These are phyloP conservation scores for Atopsyche davidsoni DNA, from an alignment of 1,140 invertebrate genomes.

Conservation along the genomic window DNA sequence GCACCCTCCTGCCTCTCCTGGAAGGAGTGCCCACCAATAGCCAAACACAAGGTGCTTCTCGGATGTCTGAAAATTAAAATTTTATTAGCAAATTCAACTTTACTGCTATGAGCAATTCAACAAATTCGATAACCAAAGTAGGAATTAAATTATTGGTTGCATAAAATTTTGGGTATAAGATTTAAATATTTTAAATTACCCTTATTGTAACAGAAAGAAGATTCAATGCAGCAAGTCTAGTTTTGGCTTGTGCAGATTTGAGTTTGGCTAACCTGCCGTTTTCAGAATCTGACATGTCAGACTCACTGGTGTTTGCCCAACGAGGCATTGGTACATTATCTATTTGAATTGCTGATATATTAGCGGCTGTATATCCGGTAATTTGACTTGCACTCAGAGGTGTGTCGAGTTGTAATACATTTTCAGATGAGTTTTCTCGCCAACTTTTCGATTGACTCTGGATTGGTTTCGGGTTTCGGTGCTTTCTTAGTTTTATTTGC, in stretches of 20 bases:
- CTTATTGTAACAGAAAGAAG: conserved; percentile 42
- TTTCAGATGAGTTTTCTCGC: conserved; percentile 6
- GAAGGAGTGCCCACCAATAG: conserved; percentile 46
- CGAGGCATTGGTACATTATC: conserved; percentile 31
- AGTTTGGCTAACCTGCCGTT: conserved; percentile 40
- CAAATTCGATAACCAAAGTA: too few species aligned
- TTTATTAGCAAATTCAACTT: too few species aligned
- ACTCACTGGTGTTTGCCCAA: conserved; percentile 40
- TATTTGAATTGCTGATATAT: conserved; percentile 36
- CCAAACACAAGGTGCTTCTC: conserved; percentile 45
- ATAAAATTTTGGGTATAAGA: neutral
- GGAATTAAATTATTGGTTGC: too few species aligned
- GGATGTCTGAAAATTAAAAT: conserved; percentile 39
- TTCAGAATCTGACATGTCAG: conserved; percentile 45
- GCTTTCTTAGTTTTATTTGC: conserved; percentile 18
- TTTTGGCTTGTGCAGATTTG: conserved; percentile 40
- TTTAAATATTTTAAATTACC: too few species aligned
- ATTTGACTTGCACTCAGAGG: neutral
- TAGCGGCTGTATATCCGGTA: conserved; percentile 36
- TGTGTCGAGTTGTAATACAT: too few species aligned
- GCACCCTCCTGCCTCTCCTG: conserved; percentile 36
- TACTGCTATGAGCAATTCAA: too few species aligned
- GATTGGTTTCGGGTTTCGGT: conserved; percentile 11
- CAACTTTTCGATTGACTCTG: too few species aligned
- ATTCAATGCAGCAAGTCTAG: conserved; percentile 44